Evolutionary conservation across 2,113 vertebrate genomes (phyloP).

Genomic region (Spheniscus mendiculus): DNA sequence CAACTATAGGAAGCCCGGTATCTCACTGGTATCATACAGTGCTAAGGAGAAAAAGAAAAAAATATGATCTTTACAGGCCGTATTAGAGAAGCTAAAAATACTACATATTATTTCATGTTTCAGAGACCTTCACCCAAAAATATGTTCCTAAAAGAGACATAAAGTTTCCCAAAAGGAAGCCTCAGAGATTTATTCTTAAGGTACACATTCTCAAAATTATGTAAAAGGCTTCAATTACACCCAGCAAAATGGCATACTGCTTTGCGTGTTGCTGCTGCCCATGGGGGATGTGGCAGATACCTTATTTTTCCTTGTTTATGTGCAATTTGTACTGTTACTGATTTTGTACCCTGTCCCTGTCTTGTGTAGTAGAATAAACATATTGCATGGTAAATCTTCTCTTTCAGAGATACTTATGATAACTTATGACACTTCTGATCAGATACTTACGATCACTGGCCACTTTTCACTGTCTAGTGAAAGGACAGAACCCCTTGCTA

Average conservation of each 20-base stretch:
- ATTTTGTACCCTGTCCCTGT: background rate
- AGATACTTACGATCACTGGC: background rate
- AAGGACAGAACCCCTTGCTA: background rate
- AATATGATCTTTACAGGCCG: rapidly evolving
- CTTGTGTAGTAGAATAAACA: background rate
- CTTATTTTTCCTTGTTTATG: background rate
- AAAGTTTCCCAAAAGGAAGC: background rate
- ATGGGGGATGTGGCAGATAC: background rate
- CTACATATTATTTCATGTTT: background rate
- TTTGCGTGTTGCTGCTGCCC: background rate
- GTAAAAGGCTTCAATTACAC: background rate
- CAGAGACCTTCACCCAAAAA: background rate
- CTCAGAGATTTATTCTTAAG: background rate
- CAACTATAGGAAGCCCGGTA: background rate
- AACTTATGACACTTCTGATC: background rate
- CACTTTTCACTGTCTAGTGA: background rate
- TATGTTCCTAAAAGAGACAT: background rate
- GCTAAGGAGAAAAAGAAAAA: background rate
- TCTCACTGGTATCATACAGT: background rate
- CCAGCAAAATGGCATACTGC: background rate
- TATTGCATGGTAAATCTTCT: background rate
- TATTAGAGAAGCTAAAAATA: background rate
- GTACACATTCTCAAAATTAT: background rate
- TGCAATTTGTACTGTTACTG: background rate
- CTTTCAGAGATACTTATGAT: background rate